These are phyloP conservation scores for Girardinichthys multiradiatus DNA, from an alignment of 2,113 vertebrate species.

Conservation along the genomic window DNA sequence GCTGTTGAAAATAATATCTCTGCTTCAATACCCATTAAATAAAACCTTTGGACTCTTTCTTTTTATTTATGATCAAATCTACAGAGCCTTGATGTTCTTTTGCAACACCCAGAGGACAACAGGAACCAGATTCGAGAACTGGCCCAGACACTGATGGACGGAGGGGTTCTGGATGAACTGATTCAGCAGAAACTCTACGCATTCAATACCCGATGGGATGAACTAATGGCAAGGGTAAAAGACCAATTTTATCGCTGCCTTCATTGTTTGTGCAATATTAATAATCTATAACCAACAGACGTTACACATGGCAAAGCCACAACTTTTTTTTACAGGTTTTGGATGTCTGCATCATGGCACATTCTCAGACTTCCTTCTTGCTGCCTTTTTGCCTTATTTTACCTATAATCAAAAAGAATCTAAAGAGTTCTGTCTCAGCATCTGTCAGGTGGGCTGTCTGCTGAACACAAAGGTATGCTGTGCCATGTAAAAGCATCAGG, in stretches of 20 bases:
- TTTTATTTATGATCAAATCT: conserved; percentile 36
- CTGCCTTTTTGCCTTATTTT: background rate
- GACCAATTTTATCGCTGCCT: rapidly evolving
- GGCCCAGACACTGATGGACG: conserved; percentile 96
- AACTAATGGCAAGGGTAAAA: conserved; percentile 90
- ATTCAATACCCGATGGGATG: conserved; percentile 93
- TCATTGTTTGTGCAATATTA: background rate
- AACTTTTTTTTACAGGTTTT: no score
- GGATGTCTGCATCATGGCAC: no score
- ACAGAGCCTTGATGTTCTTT: conserved; percentile 88
- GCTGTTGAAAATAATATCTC: background rate
- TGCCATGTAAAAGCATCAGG: no score
- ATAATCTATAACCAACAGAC: background rate
- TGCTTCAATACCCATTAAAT: no score
- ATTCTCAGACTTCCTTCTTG: background rate
- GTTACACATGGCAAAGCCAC: no score
- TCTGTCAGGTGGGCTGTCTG: no score
- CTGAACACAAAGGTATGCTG: no score
- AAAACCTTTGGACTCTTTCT: background rate
- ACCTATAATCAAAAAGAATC: background rate
- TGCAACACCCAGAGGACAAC: conserved; percentile 96
- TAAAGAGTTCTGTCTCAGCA: background rate
- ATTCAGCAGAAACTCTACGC: conserved; percentile 95
- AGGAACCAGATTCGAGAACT: conserved; percentile 94
- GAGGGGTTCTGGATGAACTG: conserved; percentile 94